Percentiles rank a stretch among this genome's conserved stretches.
Evolutionary conservation across 2,888 invertebrate genomes (phyloP).

Genomic region (Cosmia trapezina): DNA sequence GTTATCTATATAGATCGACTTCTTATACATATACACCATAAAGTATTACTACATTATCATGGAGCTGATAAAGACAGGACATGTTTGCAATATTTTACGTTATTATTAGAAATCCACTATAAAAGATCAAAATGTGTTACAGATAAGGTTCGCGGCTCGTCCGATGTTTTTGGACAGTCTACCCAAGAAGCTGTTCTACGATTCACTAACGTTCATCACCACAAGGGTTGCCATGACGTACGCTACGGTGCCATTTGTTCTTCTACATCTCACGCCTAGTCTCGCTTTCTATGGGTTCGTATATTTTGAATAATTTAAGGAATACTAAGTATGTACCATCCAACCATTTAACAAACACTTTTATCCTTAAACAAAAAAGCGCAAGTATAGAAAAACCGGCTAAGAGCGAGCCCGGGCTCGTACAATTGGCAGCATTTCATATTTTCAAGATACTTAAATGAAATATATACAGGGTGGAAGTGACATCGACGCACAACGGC

Average conservation of each 20-base stretch:
- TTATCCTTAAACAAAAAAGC: not conserved
- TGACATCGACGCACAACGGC: too few relatives aligned
- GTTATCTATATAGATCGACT: not conserved
- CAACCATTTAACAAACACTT: not conserved
- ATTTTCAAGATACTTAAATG: not conserved
- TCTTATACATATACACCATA: not conserved
- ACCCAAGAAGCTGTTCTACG: constrained; percentile 94
- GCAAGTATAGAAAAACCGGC: not conserved
- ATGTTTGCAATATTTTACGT: not conserved
- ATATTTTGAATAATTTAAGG: constrained; percentile 10
- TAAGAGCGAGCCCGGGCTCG: too few relatives aligned
- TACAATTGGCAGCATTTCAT: not conserved
- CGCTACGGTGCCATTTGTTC: constrained; percentile 97
- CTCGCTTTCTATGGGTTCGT: constrained; percentile 95
- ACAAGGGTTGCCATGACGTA: constrained; percentile 97
- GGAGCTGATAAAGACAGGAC: not conserved
- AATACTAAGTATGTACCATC: not conserved
- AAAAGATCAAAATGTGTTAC: constrained; percentile 50
- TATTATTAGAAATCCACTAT: not conserved
- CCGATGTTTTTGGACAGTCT: constrained; percentile 94
- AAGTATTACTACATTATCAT: not conserved
- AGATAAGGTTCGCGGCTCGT: constrained; percentile 95
- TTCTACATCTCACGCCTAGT: constrained; percentile 95
- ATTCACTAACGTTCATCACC: constrained; percentile 94
- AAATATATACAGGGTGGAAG: too few relatives aligned